Percentiles rank a stretch among this genome's conserved stretches.
phyloP scores from a whole-genome alignment of 2,113 vertebrate species.

The Triplophysa siluroides region DNA sequence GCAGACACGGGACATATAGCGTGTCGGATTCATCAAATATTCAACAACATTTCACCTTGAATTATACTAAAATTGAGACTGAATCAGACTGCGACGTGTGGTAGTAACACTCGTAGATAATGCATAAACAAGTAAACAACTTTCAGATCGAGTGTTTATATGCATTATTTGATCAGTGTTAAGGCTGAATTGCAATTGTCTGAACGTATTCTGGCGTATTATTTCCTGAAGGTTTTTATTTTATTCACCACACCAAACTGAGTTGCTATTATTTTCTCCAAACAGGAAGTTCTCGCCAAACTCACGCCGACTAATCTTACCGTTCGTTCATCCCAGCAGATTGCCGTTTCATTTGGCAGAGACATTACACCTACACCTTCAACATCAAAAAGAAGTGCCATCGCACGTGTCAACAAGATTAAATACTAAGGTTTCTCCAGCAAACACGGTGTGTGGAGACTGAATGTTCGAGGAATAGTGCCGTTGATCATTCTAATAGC shows the following conservation, averaged over 20 bases:
- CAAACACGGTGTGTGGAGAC: background rate
- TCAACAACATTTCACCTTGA: slow-evolving; percentile 13
- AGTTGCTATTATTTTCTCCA: no score
- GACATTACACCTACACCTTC: background rate
- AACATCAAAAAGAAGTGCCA: background rate
- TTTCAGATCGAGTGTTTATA: background rate
- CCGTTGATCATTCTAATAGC: background rate
- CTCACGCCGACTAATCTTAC: no score
- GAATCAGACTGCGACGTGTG: slow-evolving; percentile 7
- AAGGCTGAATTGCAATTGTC: slow-evolving; percentile 12
- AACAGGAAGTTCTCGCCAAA: no score
- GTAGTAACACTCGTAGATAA: slow-evolving; percentile 13
- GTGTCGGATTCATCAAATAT: slow-evolving; percentile 15
- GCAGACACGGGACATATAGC: background rate
- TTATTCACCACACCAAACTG: no score
- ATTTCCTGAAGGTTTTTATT: background rate
- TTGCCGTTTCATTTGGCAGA: background rate
- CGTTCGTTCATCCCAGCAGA: background rate
- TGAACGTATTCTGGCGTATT: background rate
- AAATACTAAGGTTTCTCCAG: background rate
- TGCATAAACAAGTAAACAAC: slow-evolving; percentile 4
- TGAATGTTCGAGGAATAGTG: background rate
- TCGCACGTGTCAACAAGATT: background rate
- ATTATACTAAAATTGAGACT: background rate
- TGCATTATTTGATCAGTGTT: slow-evolving; percentile 18